These are phyloP conservation scores for Drosophila conformis DNA, from an alignment of 2,888 invertebrate species.

Conservation along the genomic window DNA sequence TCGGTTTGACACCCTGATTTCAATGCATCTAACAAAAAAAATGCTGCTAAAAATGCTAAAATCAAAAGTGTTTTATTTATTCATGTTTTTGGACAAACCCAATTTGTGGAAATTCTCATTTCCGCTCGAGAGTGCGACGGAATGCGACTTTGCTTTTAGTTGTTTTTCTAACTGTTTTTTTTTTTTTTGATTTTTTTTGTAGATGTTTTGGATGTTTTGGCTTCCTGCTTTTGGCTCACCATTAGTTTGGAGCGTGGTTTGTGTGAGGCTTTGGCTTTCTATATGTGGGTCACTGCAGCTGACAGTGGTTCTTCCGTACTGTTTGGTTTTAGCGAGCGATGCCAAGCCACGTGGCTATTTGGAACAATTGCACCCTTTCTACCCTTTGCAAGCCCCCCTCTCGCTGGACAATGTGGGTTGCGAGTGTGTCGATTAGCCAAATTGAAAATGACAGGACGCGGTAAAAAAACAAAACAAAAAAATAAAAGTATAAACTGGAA, in stretches of 20 bases:
- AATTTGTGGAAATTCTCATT: constrained; percentile 7
- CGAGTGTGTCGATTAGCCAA: constrained; percentile 73
- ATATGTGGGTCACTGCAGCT: constrained; percentile 72
- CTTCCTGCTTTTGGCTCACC: constrained; percentile 36
- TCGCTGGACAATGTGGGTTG: constrained; percentile 39
- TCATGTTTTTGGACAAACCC: background rate
- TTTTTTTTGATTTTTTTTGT: background rate
- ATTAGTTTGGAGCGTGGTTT: constrained; percentile 56
- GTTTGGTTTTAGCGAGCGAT: constrained; percentile 26
- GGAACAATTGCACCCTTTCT: constrained; percentile 62
- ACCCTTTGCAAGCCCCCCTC: background rate
- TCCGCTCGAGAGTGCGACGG: constrained; percentile 6
- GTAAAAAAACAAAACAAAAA: constrained; percentile 5
- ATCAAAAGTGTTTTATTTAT: constrained; percentile 6
- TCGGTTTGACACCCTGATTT: background rate
- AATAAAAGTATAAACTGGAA: constrained; percentile 36
- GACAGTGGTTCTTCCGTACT: constrained; percentile 4
- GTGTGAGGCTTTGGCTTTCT: constrained; percentile 36
- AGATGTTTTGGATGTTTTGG: constrained; percentile 1
- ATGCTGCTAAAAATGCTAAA: background rate
- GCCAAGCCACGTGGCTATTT: constrained; percentile 73
- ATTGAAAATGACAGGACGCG: constrained; percentile 73
- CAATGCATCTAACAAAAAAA: background rate
- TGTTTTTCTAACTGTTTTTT: background rate
- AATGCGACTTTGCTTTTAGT: constrained; percentile 9